Evolutionary conservation across 1,140 invertebrate genomes (phyloP).

Genomic region (honey bee (Apis mellifera)): DNA sequence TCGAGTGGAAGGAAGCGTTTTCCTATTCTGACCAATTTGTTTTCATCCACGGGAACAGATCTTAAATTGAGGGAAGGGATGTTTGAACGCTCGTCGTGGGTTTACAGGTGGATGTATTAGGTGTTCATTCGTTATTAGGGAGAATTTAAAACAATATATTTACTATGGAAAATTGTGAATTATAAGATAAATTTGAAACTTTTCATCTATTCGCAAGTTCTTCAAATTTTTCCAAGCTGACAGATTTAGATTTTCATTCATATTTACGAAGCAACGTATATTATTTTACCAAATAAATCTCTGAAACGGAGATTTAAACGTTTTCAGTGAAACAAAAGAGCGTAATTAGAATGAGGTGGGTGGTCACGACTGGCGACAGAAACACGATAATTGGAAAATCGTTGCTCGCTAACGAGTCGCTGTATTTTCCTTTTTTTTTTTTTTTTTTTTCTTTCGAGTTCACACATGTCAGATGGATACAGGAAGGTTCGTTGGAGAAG

Average conservation of each 20-base stretch:
- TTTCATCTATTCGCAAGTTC: background rate
- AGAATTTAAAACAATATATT: background rate
- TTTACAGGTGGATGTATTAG: background rate
- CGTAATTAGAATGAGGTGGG: background rate
- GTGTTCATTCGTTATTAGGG: too few relatives aligned
- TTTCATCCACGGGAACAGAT: conserved; percentile 40
- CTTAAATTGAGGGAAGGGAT: conserved; percentile 38
- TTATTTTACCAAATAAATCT: too few relatives aligned
- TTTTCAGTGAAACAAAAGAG: background rate
- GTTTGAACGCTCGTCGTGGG: background rate
- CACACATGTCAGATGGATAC: background rate
- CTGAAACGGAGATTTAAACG: too few relatives aligned
- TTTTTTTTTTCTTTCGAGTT: background rate
- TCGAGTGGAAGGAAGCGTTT: conserved; percentile 63
- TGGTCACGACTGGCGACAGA: background rate
- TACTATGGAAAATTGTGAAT: too few relatives aligned
- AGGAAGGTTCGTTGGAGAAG: background rate
- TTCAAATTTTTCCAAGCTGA: too few relatives aligned
- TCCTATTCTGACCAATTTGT: conserved; percentile 53
- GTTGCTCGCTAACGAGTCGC: conserved; percentile 13
- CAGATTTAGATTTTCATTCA: too few relatives aligned
- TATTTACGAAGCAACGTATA: too few relatives aligned
- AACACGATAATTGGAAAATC: conserved; percentile 6
- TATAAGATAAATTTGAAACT: background rate
- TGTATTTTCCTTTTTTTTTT: background rate